A percentile compares a stretch with the other conserved stretches of the same genome.
These are phyloP conservation scores for Amniataba percoides DNA, from an alignment of 2,797 vertebrate species.

Conservation along the genomic window DNA sequence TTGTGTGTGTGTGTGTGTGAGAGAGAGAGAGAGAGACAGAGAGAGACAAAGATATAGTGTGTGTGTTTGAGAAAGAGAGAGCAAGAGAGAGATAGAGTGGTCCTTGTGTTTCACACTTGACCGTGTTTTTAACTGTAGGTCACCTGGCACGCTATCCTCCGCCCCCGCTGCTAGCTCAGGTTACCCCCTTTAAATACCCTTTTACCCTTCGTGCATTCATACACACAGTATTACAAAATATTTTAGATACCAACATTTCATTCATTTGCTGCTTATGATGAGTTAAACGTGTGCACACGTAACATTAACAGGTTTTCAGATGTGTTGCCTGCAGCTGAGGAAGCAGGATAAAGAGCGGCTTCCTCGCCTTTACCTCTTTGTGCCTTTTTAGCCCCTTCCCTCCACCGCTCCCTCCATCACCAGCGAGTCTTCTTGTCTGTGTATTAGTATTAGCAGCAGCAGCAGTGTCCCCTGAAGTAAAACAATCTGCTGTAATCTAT, in stretches of 20 bases:
- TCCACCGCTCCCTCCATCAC: slow-evolving; percentile 60
- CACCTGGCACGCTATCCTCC: slow-evolving; percentile 54
- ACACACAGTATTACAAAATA: not conserved
- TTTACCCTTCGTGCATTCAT: slow-evolving; percentile 49
- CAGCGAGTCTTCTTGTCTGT: slow-evolving; percentile 78
- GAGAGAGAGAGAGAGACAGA: slow-evolving; percentile 18
- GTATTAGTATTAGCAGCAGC: slow-evolving; percentile 88
- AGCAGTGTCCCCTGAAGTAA: slow-evolving; percentile 91
- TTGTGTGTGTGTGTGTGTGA: not conserved
- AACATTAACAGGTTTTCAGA: slow-evolving; percentile 6
- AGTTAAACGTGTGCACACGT: not conserved
- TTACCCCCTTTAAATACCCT: slow-evolving; percentile 53
- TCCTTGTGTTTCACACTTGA: slow-evolving; percentile 80
- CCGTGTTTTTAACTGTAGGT: slow-evolving; percentile 76
- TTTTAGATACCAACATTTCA: not conserved
- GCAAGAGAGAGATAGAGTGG: slow-evolving; percentile 35
- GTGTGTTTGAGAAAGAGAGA: slow-evolving; percentile 6
- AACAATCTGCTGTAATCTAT: slow-evolving; percentile 98
- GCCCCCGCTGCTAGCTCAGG: slow-evolving; percentile 44
- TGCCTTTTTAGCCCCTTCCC: slow-evolving; percentile 43
- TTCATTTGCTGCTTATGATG: not conserved
- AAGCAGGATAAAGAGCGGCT: slow-evolving; percentile 43
- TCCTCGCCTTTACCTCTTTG: slow-evolving; percentile 52
- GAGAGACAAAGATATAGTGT: too few relatives aligned
- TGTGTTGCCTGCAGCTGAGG: not conserved